Percentiles rank a stretch among this genome's conserved stretches.
Evolutionary conservation across 2,888 invertebrate genomes (phyloP).

Genomic region (Drosophila bunnanda): DNA sequence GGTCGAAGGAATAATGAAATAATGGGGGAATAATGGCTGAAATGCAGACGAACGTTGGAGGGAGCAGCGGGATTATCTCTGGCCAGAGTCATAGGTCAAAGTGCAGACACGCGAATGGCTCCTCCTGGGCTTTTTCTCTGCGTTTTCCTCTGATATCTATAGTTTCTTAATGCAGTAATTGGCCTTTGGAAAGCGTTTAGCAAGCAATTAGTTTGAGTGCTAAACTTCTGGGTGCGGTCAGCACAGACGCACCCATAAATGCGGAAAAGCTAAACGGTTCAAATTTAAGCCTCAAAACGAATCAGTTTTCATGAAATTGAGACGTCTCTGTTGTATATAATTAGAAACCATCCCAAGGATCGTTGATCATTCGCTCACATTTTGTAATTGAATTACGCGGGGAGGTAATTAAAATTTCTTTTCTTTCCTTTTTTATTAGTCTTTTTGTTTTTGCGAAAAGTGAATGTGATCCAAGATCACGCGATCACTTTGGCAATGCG

Average conservation of each 20-base stretch:
- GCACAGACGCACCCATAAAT: conserved; percentile 43
- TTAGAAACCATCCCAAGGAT: conserved; percentile 32
- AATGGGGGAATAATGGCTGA: conserved; percentile 26
- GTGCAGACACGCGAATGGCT: conserved; percentile 47
- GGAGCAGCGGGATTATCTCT: conserved; percentile 5
- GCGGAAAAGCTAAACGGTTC: conserved; percentile 4
- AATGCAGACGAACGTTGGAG: conserved; percentile 33
- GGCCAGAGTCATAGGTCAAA: conserved; percentile 58
- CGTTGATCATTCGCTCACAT: conserved; percentile 42
- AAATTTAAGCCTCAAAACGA: not conserved
- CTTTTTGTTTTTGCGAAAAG: conserved; percentile 28
- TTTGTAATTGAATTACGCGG: conserved; percentile 75
- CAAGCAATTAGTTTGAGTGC: conserved; percentile 75
- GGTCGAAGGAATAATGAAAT: conserved; percentile 39
- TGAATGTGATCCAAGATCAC: conserved; percentile 52
- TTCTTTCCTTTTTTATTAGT: conserved; percentile 1
- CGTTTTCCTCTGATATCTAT: conserved; percentile 50
- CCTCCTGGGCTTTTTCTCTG: conserved; percentile 19
- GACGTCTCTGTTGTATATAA: conserved; percentile 26
- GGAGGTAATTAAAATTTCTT: conserved; percentile 56
- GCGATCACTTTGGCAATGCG: conserved; percentile 59
- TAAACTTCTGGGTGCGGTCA: conserved; percentile 53
- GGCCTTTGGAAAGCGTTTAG: conserved; percentile 65
- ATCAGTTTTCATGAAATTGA: not conserved
- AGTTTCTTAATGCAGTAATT: conserved; percentile 67